Percentiles rank a stretch among this genome's conserved stretches.
Conservation (phyloP, 2,797 vertebrate species). For the Halcyon smyrnensis region DNA sequence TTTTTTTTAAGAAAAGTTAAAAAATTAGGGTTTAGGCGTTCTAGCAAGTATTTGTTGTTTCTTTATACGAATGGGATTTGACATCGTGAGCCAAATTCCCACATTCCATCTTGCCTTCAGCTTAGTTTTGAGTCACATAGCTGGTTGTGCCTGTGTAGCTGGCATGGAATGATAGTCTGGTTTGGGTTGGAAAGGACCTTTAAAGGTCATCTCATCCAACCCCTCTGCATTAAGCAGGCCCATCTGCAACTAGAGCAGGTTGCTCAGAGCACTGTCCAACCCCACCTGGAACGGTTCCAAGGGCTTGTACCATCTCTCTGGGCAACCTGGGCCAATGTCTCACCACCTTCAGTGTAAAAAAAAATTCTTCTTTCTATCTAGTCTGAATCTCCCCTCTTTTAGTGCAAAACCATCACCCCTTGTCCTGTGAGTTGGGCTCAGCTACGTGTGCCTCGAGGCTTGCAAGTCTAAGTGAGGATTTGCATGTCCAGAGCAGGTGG, state of each 20-base stretch:
- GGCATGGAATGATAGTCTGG: neutral
- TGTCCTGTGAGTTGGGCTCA: neutral
- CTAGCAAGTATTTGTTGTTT: neutral
- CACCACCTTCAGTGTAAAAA: neutral
- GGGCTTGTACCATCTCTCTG: neutral
- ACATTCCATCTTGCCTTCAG: accelerated
- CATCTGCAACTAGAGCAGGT: neutral
- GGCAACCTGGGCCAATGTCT: neutral
- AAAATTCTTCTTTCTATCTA: neutral
- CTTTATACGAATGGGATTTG: neutral
- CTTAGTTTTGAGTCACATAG: neutral
- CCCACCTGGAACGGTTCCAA: neutral
- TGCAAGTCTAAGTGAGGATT: neutral
- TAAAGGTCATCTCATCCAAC: neutral
- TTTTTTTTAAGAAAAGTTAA: neutral
- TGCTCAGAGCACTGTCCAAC: neutral
- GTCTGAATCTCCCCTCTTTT: neutral
- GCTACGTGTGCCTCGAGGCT: neutral
- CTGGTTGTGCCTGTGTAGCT: neutral
- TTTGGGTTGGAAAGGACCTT: neutral
- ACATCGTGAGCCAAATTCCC: neutral
- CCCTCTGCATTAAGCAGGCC: neutral
- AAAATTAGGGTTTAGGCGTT: neutral
- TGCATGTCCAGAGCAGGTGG: neutral
- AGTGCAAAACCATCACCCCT: neutral